Conservation (phyloP, 2,113 vertebrate genomes). For the Leptosomus discolor region DNA sequence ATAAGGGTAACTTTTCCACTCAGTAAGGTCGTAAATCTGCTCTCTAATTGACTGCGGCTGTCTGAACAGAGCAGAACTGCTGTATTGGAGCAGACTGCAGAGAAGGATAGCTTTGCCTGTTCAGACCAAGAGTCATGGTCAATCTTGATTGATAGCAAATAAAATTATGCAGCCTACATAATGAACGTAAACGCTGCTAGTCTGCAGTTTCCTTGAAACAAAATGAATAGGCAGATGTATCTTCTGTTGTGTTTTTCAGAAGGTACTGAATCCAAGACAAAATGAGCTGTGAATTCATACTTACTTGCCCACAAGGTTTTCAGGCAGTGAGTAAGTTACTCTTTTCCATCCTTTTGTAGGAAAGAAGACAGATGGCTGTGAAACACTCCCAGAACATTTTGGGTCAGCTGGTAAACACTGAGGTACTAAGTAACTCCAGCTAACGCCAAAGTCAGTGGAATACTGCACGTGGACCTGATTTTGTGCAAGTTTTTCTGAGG, state of each 20-base stretch:
- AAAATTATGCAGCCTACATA: background rate
- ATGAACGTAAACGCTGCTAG: rapidly evolving
- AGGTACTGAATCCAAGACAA: background rate
- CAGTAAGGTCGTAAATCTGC: background rate
- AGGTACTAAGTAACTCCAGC: conserved; percentile 93
- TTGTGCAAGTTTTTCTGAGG: conserved; percentile 85
- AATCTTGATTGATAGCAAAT: background rate
- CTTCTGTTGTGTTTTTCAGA: background rate
- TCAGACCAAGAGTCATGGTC: background rate
- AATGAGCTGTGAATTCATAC: conserved; percentile 40
- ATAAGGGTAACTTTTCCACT: background rate
- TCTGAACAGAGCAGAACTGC: background rate
- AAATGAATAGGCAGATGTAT: background rate
- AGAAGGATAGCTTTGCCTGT: background rate
- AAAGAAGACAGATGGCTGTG: conserved; percentile 96
- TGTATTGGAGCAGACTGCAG: background rate
- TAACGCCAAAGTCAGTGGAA: conserved; percentile 94
- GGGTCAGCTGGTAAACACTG: conserved; percentile 95
- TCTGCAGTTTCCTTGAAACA: background rate
- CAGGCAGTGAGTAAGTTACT: conserved; percentile 86
- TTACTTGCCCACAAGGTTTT: conserved; percentile 91
- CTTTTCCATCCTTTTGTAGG: conserved; percentile 92
- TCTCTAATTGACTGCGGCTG: background rate
- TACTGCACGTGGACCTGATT: conserved; percentile 94
- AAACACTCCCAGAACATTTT: conserved; percentile 90